A percentile compares a stretch with the other conserved stretches of the same genome.
Conservation (phyloP, 2,113 vertebrate species). For the Chelonoidis abingdonii region DNA sequence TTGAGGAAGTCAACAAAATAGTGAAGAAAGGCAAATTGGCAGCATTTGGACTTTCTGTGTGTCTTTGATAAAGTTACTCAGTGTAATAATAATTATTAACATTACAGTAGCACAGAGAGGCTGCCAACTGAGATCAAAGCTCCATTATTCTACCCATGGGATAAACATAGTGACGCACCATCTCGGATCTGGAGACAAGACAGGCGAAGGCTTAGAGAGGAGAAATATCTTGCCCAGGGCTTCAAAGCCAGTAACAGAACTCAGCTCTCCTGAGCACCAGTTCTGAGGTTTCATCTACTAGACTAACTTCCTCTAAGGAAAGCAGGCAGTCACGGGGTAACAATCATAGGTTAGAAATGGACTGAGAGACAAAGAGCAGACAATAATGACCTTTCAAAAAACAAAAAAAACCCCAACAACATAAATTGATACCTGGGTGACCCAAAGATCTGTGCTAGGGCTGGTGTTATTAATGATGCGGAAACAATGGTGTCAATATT, state of each 20-base stretch:
- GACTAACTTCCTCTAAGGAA: not conserved
- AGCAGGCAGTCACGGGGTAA: not conserved
- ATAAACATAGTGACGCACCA: constrained; percentile 29
- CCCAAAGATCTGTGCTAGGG: constrained; percentile 39
- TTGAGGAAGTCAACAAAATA: constrained; percentile 24
- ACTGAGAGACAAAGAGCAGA: not conserved
- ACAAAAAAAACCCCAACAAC: not conserved
- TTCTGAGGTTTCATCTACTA: not conserved
- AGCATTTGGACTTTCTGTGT: constrained; percentile 35
- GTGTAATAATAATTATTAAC: constrained; percentile 36
- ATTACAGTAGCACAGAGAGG: constrained; percentile 29
- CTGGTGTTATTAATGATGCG: constrained; percentile 67
- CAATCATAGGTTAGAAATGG: not conserved
- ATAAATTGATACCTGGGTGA: constrained; percentile 63
- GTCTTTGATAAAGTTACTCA: constrained; percentile 35
- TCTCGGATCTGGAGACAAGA: constrained; percentile 15
- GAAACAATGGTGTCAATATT: constrained; percentile 70
- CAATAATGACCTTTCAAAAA: not conserved
- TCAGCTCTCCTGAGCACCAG: not conserved
- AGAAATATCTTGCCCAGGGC: constrained; percentile 46
- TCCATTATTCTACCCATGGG: constrained; percentile 5
- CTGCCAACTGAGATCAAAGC: constrained; percentile 44
- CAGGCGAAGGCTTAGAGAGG: constrained; percentile 35
- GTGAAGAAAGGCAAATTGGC: constrained; percentile 9
- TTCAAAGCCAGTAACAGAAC: constrained; percentile 20